Base-by-base conservation (phyloP, 2,797 vertebrate species). In the Sebastes steindachneri region DNA sequence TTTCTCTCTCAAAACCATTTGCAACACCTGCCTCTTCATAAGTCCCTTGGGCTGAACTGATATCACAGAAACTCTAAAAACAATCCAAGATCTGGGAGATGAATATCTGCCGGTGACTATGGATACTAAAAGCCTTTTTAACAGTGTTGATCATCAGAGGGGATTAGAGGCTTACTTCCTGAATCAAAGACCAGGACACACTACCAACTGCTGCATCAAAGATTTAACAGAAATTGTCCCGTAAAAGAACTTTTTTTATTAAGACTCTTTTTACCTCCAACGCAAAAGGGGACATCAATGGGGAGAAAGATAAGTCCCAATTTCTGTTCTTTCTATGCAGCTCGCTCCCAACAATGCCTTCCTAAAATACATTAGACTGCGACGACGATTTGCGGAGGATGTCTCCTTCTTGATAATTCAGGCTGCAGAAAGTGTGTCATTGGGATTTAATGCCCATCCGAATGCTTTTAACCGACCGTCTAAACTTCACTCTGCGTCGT, bases 71-170 rank as follows among this genome's bases (percentile, higher is more conserved):
- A 64, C 41, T 65, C 64, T 3, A 57, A 73, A 29, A 69, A 8
- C 10, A 8, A 67, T 64, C 68, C n/a, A 31, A 68, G 55, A 80
- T 86, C 21, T 59, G 29, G 21, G 51, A 77, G 76, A 85, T 70
- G 35, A 83, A 63, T 62, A 78, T 74, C 75, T 64, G 23, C 53
- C 37, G 48, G 55, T 64, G 53, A 68, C 62, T 58, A 54, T 41
- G 41, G 71, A 60, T 33, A 73, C 83, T 79, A 71, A 88, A 86
- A 86, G 77, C 67, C 71, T 88, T 79, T 81, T 79, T 68, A 83
- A 68, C 55, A 62, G 23, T 29, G 11, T 26, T 78, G 66, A 83
- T 84, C 78, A 73, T 74, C 21, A 33, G 35, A 35, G 21, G 63
- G 53, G 41, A 73, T 84, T 48, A 48, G 45, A 68, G 21, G 57